Evolutionary conservation across 1,140 invertebrate genomes (phyloP), one percentile per base, ranked within the genome.

Genomic region (Cherax quadricarinatus): DNA sequence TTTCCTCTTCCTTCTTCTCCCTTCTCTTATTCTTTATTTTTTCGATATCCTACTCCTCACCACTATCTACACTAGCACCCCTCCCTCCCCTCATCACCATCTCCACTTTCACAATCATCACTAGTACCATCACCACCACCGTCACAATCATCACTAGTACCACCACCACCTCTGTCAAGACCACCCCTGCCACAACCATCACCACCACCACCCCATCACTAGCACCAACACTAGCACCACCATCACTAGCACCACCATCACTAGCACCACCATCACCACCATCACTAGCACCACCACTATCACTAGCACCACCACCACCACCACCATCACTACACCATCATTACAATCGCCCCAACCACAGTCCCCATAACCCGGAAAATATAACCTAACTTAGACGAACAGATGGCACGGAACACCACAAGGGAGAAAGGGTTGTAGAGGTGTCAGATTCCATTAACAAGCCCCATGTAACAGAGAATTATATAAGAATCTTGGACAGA

Each of bases 201-300:
- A 80, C 78, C 79, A 81, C 41, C 79, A 81, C 79, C 41, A 81
- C 79, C 79, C n/a, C 78, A 80, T 49, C 78, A 70, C 79, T 51
- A 51, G 24, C 12, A 10, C 75, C 30, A 79, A 1, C 10, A 21
- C 21, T 41, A 10, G 51, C 78, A 80, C 30, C 78, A 80, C 78
- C 30, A 80, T 1, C 41, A 78, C 30, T 49, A 7, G 9, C 79
- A 81, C 79, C 48, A 18, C 66, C 21, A 80, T 16, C 78, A 21
- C 41, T 30, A 80, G 12, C 78, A 24, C 18, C 78, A 80, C 78
- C 78, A 18, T 41, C 78, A 80, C 78, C 78, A 16, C 78, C 3
- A 4, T 41, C 18, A 18, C 78, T 1, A 21, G 2, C 18, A 14
- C 3, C 78, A n/a, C 78, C 3, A 18, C 1, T 3, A 80, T 4